phyloP scores from a whole-genome alignment of 2,888 invertebrate species.

The Leptopterna dolabrata region DNA sequence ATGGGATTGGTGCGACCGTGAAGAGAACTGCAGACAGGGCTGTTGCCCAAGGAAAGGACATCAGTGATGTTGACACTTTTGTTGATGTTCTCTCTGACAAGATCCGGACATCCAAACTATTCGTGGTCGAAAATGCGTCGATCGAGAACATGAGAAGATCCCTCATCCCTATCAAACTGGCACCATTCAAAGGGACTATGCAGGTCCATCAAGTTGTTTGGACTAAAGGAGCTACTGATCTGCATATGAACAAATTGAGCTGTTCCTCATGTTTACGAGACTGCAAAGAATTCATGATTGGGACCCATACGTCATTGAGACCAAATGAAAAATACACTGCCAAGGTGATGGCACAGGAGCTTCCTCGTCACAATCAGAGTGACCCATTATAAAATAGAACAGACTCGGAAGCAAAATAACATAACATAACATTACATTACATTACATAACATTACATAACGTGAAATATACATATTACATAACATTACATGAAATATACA shows the following conservation, averaged over 20 bases:
- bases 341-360: too few relatives aligned
- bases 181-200: too few relatives aligned
- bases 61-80: constrained; percentile 46
- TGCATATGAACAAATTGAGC: constrained; percentile 9
- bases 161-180: constrained; percentile 29
- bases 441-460: too few relatives aligned
- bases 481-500: too few relatives aligned
- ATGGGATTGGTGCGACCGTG: constrained; percentile 64
- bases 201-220: too few relatives aligned
- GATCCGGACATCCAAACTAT: background rate
- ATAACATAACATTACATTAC: too few relatives aligned
- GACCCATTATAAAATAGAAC: too few relatives aligned
- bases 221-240: too few relatives aligned
- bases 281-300: background rate
- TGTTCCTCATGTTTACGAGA: background rate
- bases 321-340: too few relatives aligned
- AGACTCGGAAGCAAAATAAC: too few relatives aligned
- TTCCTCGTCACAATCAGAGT: too few relatives aligned
- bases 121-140: constrained; percentile 24
- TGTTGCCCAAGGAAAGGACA: constrained; percentile 56
- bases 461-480: too few relatives aligned
- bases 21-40: constrained; percentile 63
- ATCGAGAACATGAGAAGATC: background rate
- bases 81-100: background rate
- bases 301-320: background rate